Base-by-base conservation (phyloP, 2,113 vertebrate genomes). In the Poeciliopsis prolifica region DNA sequence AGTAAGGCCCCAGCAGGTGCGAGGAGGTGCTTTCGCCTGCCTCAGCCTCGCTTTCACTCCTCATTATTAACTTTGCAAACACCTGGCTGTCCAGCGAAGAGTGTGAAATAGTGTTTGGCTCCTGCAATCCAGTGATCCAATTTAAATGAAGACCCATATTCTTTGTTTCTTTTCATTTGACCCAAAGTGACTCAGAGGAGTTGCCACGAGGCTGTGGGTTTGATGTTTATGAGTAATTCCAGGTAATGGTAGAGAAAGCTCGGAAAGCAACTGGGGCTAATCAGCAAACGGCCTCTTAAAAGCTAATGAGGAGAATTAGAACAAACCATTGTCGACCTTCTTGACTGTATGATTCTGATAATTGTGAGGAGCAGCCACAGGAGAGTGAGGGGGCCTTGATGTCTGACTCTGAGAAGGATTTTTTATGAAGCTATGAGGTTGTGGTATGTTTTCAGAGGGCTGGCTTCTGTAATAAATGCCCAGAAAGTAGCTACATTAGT, bases 1-100 rank as follows among this genome's bases (percentile, higher is more conserved):
- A 65, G 26, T 77, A 68, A 80, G 51, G 24, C 51, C 51, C 51
- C 77, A 91, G 84, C 92, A 93, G 91, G 90, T 93, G 91, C 87
- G 78, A 82, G 65, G 61, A 71, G 73, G 80, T 77, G 75, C 60
- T 68, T 85, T 64, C 22, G 82, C 81, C 71, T 86, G 84, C 75
- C 84, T 70, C n/a, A 63, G 60, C 69, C 74, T 77, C 78, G 85
- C 15, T 74, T 65, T 92, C 91, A 81, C 35, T 83, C 79, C 51
- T 87, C 80, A 85, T 93, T 91, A 90, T 78, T 65, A 40, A 81
- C 76, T 51, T 61, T 31, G 61, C 68, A 88, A 65, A 84, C 86
- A 87, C 82, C 88, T 87, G 84, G 82, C 66, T 68, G 65, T 79
- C 72, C 63, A 72, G 65, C 35, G 13, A 44, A 72, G 51, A 80